Percentiles rank a stretch among this genome's conserved stretches.
These are phyloP conservation scores for Regulus satrapa DNA, from an alignment of 2,113 vertebrate genomes.

Conservation along the genomic window DNA sequence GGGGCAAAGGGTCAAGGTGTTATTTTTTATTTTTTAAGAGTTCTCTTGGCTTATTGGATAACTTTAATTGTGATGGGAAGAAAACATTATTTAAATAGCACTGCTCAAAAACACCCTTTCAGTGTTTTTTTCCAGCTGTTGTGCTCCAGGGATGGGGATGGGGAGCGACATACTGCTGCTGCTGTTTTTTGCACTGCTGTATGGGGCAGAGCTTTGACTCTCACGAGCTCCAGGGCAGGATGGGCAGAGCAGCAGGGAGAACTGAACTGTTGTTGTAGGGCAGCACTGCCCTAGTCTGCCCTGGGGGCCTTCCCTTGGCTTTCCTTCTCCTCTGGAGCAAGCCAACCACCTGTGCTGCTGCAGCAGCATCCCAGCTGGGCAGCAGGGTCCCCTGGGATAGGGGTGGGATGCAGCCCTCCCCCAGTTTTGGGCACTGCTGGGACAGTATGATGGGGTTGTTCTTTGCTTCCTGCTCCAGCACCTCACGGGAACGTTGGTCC, in stretches of 20 bases:
- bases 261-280: background rate
- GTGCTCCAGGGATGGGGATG: background rate
- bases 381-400: background rate
- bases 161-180: background rate
- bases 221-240: accelerated
- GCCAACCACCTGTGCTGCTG: background rate
- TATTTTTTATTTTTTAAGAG: background rate
- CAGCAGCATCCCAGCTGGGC: background rate
- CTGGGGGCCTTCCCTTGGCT: background rate
- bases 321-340: background rate
- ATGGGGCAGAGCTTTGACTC: background rate
- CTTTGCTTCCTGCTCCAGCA: constrained; percentile 66
- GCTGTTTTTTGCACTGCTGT: background rate
- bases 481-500: constrained; percentile 79
- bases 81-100: background rate
- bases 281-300: background rate
- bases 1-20: background rate
- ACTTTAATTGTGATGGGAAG: background rate
- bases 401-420: background rate
- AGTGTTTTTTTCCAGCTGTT: background rate
- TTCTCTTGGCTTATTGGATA: background rate
- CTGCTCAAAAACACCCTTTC: background rate
- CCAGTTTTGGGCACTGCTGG: background rate
- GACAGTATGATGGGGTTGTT: background rate
- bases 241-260: background rate